Base-by-base conservation (phyloP, 2,797 vertebrate species). In the Rhinophrynus dorsalis region DNA sequence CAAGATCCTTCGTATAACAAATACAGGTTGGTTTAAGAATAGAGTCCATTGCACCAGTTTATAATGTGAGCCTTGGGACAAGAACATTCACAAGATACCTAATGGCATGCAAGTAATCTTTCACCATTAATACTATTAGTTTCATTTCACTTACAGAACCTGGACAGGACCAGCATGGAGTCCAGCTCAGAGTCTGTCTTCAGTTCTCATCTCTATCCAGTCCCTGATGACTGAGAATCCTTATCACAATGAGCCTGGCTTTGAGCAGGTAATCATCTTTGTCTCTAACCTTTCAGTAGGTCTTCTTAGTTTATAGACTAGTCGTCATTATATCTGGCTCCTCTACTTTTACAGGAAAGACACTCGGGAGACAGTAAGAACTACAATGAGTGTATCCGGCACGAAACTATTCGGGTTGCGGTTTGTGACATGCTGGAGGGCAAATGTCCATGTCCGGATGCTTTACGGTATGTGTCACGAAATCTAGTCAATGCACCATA, bases 151-250 rank as follows among this genome's bases (percentile, higher is more conserved):
- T 78, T 76, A 20, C 77, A 99, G 97, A 77, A 99, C 97, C 0
- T 99, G 97, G 97, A 97, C 97, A 0, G 97, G 97, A 29, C 97
- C 97, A 0, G 96, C 97, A 0, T 99, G 97, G 97, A 99, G 97
- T 85, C 97, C 97, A 23, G 97, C 97, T 32, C 97, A 99, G 84
- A 98, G 97, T 48, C 97, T 99, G 85, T 99, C 97, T 2, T 99
- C 97, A 1, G 97, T 99, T 61, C 95, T 99, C 65, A 98, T 99
- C 84, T 99, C 97, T 75, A 98, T 99, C 83, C 97, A 99, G 83
- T 99, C 97, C n/a, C 86, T 99, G 75, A 99, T 99, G 97, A 99
- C 97, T 0, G 97, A 99, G 82, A 99, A 98, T 79, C 97, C 97
- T 0, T 99, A 99, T 73, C 97, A 99, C 90, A 99, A 99, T 1